Base-by-base conservation (phyloP, 1,140 invertebrate species). In the Pissodes strobi region DNA sequence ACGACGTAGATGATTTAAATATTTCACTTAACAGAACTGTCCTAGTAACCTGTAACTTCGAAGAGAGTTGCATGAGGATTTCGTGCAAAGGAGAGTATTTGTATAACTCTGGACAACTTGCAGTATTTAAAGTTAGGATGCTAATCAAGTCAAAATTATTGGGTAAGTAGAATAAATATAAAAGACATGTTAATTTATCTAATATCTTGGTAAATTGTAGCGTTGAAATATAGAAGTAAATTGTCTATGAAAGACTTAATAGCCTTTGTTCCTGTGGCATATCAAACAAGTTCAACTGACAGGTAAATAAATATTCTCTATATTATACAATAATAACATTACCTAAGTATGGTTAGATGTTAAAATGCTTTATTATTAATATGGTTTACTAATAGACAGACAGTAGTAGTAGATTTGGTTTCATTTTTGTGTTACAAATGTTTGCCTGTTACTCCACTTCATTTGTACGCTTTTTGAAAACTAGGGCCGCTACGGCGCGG, bases 41-140 rank as follows among this genome's bases (percentile, higher is more conserved):
- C 21, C 5, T 37, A n/a, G 23, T 27, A 12, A 37, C 25, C 18
- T 61, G 38, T 15, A 39, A 53, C 12, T 5, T 15, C 12, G 6
- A 22, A 41, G 12, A 34, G 10, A 41, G 49, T 8, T 67, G 66
- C 64, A 38, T 41, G 1, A 21, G 21, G 5, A 13, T 37, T 21
- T 27, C 34, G 2, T 67, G 66, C 43, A 39, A 58, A 30, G 58
- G 52, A 10, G 66, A 51, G 8, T 67, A 64, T 48, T 52, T 67
- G 27, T 38, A 38, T 1, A 53, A 52, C 27, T 64, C 66, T 18
- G 38, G 23, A 13, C 23, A 67, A 45, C 12, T 53, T n/a, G 53
- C 41, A 15, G 25, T 53, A 27, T 59, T 67, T 53, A 25, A 34
- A 22, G 15, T 67, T n/a, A 41, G 53, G 18, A 23, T 53, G 10